Evolutionary conservation across 2,888 invertebrate genomes (phyloP), one percentile per base, ranked within the genome.

Genomic region (Orchesella flavescens): DNA sequence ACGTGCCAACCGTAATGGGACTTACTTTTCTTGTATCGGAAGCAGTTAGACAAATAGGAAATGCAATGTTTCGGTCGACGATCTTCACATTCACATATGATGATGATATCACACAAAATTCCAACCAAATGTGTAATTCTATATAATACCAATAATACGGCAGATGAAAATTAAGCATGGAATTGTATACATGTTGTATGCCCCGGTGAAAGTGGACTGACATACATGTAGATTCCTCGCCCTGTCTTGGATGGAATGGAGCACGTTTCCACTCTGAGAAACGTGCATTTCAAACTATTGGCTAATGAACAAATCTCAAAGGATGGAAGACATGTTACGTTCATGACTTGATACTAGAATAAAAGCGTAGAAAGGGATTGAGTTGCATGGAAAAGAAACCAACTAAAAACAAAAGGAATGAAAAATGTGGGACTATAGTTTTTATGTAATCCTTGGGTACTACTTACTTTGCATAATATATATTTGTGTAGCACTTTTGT

Each of bases 241-340:
- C n/a, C n/a, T 2, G 34, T 4, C 34, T 34, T 34, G 34, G 34
- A 2, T 34, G 34, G 71, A 78, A 55, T 72, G 65, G 57, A 65
- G 43, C 79, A 79, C 79, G 79, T 79, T 23, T 72, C 79, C 23
- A 12, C 55, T 19, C n/a, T 15, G 17, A 55, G 12, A 34, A 61
- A 79, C 79, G 79, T 79, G 79, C 65, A 43, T 57, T 65, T n/a
- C 55, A 65, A 57, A 53, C 19, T 21, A 69, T 46, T 61, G 53
- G 46, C 78, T 78, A 78, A 78, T 78, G 78, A 78, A 78, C 49
- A 57, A 76, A 43, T 34, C 34, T 55, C 49, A 73, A 17, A 7
- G 34, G 74, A 7, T 10, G 49, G 55, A 57, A 57, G 63, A 46
- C 61, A 61, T 24, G 34, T 34, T 34, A 4, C 34, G 34, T 34